Percentiles rank a stretch among this genome's conserved stretches.
Conservation (phyloP, 92 coral and sea anemone species). For the Palythoa grandiflora region DNA sequence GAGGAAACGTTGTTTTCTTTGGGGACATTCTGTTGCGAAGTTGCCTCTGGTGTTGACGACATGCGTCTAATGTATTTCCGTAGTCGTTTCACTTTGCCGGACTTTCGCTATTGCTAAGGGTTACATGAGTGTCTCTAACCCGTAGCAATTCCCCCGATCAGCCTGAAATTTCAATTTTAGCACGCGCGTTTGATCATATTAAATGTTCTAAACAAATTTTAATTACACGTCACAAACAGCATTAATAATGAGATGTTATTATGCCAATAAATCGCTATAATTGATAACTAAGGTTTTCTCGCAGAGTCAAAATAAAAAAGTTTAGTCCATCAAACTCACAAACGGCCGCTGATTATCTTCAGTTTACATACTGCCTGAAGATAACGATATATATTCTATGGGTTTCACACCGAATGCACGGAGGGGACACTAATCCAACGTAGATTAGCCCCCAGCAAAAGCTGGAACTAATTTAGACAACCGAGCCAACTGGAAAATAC, state of each 20-base stretch:
- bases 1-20: slow-evolving; percentile 57
- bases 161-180: not conserved
- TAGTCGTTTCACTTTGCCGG: slow-evolving; percentile 86
- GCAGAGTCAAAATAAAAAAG: too few species aligned
- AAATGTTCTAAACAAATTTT: not conserved
- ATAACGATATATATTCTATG: too few species aligned
- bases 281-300: not conserved
- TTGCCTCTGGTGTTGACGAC: slow-evolving; percentile 85
- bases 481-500: too few species aligned
- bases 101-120: not conserved
- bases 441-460: too few species aligned
- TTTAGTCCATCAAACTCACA: too few species aligned
- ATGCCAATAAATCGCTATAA: not conserved
- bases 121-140: not conserved
- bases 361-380: too few species aligned
- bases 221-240: slow-evolving; percentile 4
- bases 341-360: too few species aligned
- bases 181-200: slow-evolving; percentile 3
- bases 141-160: not conserved
- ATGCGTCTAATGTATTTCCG: slow-evolving; percentile 93
- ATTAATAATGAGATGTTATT: not conserved
- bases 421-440: too few species aligned
- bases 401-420: too few species aligned
- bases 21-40: slow-evolving; percentile 45
- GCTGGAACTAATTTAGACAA: too few species aligned